Evolutionary conservation across 1,140 invertebrate genomes (phyloP).

Genomic region (Trinorchestia longiramus): DNA sequence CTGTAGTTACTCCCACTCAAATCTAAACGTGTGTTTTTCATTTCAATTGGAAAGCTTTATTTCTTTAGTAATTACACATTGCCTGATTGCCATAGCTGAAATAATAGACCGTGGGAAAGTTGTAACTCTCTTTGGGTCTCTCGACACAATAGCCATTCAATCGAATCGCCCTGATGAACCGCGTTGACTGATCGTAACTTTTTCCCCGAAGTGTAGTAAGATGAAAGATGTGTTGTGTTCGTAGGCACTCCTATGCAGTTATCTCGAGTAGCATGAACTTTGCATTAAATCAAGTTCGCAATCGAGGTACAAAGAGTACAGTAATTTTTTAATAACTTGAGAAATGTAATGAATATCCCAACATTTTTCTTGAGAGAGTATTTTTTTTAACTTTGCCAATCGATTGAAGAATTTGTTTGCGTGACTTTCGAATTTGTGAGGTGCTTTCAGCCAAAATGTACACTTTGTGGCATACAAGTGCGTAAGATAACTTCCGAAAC

Average conservation of each 20-base stretch:
- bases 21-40: not conserved
- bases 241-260: not conserved
- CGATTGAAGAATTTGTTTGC: no score
- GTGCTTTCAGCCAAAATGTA: not conserved
- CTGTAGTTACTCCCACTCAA: not conserved
- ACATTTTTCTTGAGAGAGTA: not conserved
- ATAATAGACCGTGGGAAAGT: not conserved
- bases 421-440: not conserved
- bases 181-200: not conserved
- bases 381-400: not conserved
- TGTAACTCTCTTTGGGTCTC: not conserved
- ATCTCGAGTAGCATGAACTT: not conserved
- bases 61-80: not conserved
- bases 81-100: not conserved
- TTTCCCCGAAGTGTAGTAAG: not conserved
- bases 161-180: not conserved
- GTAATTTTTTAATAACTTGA: not conserved
- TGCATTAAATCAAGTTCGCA: not conserved
- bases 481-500: not conserved
- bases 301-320: not conserved
- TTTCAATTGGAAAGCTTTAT: not conserved
- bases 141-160: not conserved
- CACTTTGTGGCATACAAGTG: not conserved
- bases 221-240: not conserved
- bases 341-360: no score